Conservation (phyloP, 1,140 invertebrate species). For the Sinella curviseta region DNA sequence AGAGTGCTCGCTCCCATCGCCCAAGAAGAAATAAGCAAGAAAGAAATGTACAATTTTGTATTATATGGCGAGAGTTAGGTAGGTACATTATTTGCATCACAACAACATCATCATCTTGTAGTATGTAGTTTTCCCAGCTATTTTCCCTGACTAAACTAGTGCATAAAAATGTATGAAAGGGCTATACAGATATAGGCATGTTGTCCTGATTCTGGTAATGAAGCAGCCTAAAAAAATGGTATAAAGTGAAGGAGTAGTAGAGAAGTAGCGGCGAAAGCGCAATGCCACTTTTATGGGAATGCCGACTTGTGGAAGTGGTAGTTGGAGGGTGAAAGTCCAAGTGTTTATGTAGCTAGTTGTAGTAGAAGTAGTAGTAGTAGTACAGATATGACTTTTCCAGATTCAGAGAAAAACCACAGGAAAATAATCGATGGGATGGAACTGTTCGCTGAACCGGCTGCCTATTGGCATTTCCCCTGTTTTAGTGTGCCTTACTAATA, state of each 20-base stretch:
- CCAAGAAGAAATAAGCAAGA: neutral
- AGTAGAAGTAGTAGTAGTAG: no score
- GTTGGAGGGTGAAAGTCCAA: neutral
- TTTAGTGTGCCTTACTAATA: neutral
- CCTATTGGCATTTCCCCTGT: neutral
- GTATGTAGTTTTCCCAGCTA: no score
- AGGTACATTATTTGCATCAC: no score
- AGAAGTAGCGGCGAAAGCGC: conserved; percentile 7
- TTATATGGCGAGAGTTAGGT: no score
- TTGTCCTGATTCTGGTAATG: neutral
- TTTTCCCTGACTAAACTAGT: no score
- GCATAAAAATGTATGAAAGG: no score
- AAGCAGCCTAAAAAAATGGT: neutral
- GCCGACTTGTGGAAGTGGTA: neutral
- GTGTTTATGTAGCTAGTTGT: no score
- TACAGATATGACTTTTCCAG: neutral
- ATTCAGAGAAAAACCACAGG: conserved; percentile 1
- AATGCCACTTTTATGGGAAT: neutral
- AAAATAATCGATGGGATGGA: conserved; percentile 21
- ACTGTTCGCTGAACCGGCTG: neutral
- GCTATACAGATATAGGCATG: neutral
- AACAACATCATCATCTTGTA: no score
- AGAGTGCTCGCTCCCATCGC: neutral
- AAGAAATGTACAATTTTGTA: no score
- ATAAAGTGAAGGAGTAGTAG: neutral